Evolutionary conservation across 2,888 invertebrate species (phyloP).

Genomic region (Mimumesa dahlbomi): DNA sequence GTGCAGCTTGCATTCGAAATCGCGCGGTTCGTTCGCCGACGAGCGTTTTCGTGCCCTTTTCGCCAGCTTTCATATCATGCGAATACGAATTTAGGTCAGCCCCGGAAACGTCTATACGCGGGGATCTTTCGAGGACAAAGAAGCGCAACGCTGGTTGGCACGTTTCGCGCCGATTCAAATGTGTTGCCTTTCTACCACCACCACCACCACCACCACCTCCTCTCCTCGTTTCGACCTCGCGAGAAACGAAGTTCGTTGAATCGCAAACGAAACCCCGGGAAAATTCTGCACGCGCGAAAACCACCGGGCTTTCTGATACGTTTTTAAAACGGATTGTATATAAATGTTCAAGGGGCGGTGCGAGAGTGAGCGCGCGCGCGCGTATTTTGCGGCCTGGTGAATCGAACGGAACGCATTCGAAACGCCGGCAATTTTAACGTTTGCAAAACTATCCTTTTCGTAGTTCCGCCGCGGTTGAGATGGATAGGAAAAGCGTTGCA

Average conservation of each 20-base stretch:
- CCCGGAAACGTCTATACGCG: conserved; percentile 13
- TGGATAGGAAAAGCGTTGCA: conserved; percentile 11
- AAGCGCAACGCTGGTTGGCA: background rate
- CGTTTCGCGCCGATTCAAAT: background rate
- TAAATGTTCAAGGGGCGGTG: too few species aligned
- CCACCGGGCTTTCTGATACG: too few species aligned
- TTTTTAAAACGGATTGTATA: too few species aligned
- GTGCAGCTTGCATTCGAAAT: conserved; percentile 15
- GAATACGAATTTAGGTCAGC: conserved; percentile 44
- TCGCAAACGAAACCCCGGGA: conserved; percentile 14
- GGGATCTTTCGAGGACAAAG: conserved; percentile 26
- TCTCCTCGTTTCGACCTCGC: background rate
- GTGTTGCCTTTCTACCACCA: conserved; percentile 1
- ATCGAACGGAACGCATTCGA: conserved; percentile 9
- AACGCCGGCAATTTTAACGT: conserved; percentile 19
- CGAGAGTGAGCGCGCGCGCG: too few species aligned
- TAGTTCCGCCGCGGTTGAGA: background rate
- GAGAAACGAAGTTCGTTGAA: conserved; percentile 22
- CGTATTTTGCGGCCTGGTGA: conserved; percentile 3
- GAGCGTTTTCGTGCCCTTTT: conserved; percentile 3
- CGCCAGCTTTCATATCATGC: conserved; percentile 22
- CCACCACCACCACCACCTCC: background rate
- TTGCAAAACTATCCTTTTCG: conserved; percentile 25
- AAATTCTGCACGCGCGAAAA: too few species aligned
- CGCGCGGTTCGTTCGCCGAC: conserved; percentile 13